Evolutionary conservation across 2,888 invertebrate genomes (phyloP).

Genomic region (Himalopsyche tibetana): DNA sequence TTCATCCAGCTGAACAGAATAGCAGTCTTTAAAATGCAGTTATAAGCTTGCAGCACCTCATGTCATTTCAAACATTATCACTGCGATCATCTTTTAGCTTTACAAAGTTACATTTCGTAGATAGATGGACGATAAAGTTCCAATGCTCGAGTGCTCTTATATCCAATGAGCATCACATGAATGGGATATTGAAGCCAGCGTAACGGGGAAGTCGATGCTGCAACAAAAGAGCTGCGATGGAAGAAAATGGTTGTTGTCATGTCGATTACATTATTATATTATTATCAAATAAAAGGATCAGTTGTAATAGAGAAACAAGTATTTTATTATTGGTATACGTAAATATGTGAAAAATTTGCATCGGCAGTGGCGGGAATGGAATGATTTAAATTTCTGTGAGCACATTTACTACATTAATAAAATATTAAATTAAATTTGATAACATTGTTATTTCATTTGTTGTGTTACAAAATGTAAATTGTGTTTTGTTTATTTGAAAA

Average conservation of each 20-base stretch:
- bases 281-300: constrained; percentile 16
- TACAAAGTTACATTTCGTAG: constrained; percentile 2
- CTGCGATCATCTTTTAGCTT: not conserved
- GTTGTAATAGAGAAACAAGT: not conserved
- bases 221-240: constrained; percentile 3
- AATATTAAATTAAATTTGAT: no score
- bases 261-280: not conserved
- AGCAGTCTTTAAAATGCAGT: constrained; percentile 8
- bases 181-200: constrained; percentile 14
- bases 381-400: no score
- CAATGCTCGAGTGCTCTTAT: not conserved
- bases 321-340: not conserved
- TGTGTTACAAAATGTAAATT: no score
- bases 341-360: not conserved
- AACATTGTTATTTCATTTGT: no score
- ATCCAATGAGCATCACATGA: not conserved
- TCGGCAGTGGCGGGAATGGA: no score
- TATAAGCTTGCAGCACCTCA: not conserved
- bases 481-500: no score
- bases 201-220: constrained; percentile 4
- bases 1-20: not conserved
- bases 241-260: constrained; percentile 12
- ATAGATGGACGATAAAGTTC: constrained; percentile 6
- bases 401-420: no score
- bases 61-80: constrained; percentile 14